phyloP scores from a whole-genome alignment of 2,888 invertebrate species.

The Acronicta psi region DNA sequence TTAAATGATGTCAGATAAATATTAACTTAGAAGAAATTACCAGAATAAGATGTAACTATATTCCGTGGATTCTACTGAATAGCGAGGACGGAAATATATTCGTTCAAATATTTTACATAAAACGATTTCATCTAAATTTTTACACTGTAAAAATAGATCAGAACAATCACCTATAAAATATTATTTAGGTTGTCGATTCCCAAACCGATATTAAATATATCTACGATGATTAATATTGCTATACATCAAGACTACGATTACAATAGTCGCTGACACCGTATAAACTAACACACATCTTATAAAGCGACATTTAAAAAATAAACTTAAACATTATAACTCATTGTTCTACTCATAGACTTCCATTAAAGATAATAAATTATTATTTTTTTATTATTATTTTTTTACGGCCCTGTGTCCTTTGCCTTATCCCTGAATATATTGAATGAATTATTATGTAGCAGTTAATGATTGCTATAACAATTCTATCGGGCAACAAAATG shows the following conservation, averaged over 20 bases:
- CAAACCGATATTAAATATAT: conserved; percentile 80
- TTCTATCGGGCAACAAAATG: no score
- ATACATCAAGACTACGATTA: conserved; percentile 80
- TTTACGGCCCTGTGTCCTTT: no score
- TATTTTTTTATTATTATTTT: no score
- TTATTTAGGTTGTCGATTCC: conserved; percentile 46
- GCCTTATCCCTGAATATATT: no score
- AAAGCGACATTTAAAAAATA: conserved; percentile 59
- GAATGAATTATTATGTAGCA: no score
- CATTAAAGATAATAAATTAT: neutral
- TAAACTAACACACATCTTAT: conserved; percentile 63
- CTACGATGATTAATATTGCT: conserved; percentile 78
- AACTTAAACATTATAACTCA: conserved; percentile 27
- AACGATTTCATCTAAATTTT: neutral
- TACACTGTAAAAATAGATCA: conserved; percentile 4
- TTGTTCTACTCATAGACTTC: neutral
- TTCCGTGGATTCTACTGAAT: conserved; percentile 3
- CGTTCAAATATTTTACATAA: neutral
- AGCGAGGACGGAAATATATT: conserved; percentile 52
- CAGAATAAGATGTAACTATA: no score
- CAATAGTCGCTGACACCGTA: conserved; percentile 60
- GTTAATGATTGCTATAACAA: no score
- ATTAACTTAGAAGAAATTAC: no score
- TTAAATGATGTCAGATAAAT: no score
- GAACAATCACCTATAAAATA: no score